These are phyloP conservation scores for Nemapogon koenigi DNA, from an alignment of 2,888 invertebrate genomes.

Conservation along the genomic window DNA sequence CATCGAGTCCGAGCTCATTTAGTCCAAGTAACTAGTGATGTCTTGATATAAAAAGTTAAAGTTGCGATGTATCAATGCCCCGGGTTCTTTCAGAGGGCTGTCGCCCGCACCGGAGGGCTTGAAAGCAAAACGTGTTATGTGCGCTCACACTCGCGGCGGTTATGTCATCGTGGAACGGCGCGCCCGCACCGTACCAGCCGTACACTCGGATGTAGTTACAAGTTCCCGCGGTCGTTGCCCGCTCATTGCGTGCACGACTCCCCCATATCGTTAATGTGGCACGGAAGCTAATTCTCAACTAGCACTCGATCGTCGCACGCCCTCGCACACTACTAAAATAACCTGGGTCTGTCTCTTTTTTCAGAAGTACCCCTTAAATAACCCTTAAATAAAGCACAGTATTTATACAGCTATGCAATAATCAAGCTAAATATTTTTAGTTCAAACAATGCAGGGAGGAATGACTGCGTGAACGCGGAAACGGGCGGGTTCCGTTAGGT, in stretches of 20 bases:
- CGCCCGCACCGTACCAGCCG: too few species aligned
- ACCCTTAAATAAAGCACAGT: too few species aligned
- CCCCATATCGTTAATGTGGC: constrained; percentile 50
- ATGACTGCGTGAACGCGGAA: constrained; percentile 49
- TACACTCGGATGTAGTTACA: constrained; percentile 54
- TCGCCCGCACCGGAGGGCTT: constrained; percentile 21
- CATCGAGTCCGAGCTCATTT: too few species aligned
- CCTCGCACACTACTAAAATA: neutral
- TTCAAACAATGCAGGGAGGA: constrained; percentile 31
- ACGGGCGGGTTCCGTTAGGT: constrained; percentile 50
- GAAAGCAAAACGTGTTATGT: constrained; percentile 27
- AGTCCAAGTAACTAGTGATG: too few species aligned
- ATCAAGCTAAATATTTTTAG: neutral
- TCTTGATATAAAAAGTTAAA: too few species aligned
- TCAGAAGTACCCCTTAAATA: too few species aligned
- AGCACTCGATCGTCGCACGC: neutral
- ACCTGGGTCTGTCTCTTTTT: too few species aligned
- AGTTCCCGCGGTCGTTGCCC: constrained; percentile 63
- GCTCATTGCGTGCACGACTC: constrained; percentile 45
- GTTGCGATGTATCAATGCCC: too few species aligned
- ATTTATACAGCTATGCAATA: too few species aligned
- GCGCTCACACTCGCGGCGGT: constrained; percentile 10
- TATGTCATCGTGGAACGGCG: constrained; percentile 19
- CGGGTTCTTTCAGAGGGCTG: constrained; percentile 53
- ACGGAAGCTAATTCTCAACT: constrained; percentile 27